Base-by-base conservation (phyloP, 1,140 invertebrate species). In the Pogonus chalceus region DNA sequence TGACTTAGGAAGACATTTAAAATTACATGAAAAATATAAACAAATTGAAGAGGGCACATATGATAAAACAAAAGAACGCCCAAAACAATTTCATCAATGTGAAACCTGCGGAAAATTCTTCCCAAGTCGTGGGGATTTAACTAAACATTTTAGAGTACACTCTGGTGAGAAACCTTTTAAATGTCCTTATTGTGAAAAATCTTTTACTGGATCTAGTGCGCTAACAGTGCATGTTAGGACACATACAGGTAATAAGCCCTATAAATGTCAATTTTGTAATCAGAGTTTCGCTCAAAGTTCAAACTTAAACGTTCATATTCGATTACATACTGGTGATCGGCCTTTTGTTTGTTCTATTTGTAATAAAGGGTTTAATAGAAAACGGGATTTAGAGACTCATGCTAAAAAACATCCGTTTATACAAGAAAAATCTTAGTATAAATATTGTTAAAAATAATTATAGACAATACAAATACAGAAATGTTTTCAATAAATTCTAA, bases 331-430 rank as follows among this genome's bases (percentile, higher is more conserved):
- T 1, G 56, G 58, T 14, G 55, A 62, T 20, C 56, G 61, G 26
- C 58, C 60, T 10, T 59, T 51, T 50, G 16, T 31, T 1, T 66
- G 63, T 53, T 37, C 58, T 1, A 47, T 62, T 10, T 66, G 63
- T 56, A 23, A n/a, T 2, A 61, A 63, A 52, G 63, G 62, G 37
- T 72, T 68, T 52, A 66, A 62, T 9, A 63, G 62, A 12, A 65
- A 63, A 10, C 63, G 67, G 14, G 64, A 67, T 51, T 46, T 69
- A 14, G 61, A 65, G 3, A 63, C 62, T 2, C 66, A 68, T 56
- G 64, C 67, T 62, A 60, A 65, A 47, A 64, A 63, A 2, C 66
- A 68, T 43, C 18, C 9, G 18, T 7, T 10, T 43, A 43, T 10
- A 43, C 18, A 12, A 43, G 37, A 43, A 4, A 7, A 31, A 31